Evolutionary conservation across 2,113 vertebrate species (phyloP), one percentile per base, ranked within the genome.

Genomic region (Axis porcinus): DNA sequence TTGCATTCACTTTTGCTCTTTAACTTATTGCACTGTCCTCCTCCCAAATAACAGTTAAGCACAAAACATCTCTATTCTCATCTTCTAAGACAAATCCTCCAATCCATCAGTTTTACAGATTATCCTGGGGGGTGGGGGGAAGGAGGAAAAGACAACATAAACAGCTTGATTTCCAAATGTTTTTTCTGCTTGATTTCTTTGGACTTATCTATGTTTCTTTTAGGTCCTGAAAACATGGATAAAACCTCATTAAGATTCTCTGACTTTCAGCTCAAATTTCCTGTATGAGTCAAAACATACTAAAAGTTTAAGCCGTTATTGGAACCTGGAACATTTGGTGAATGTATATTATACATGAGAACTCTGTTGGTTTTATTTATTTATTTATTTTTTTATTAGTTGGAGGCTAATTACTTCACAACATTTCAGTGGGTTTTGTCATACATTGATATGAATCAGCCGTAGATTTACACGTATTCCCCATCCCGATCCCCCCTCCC

Each of bases 261-360:
- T 94, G 89, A 96, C 89, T 97, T 89, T 97, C 96, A 96, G 62
- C 62, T 98, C 57, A 95, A 98, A 92, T 90, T 96, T 97, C 84
- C 92, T 90, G 45, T 33, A 36, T 55, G 28, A 95, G 55, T 84
- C 84, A 97, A 95, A 98, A 96, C 84, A 97, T 97, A 82, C 40
- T 43, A 94, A 60, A 92, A 95, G 81, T 97, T 97, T 93, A 97
- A 96, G 92, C 21, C 78, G 33, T 94, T 94, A 91, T 67, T 92
- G 81, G 85, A 19, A 54, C 30, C 60, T 76, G 40, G 64, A 94
- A 84, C 52, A 64, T 94, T 97, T 94, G 94, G 58, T 45, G 91
- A 95, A 93, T 6, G 30, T 91, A 36, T 55, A 60, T 89, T 76
- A 88, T 88, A 76, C 86, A 33, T 67, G 64, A 47, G 84, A 93